These are phyloP conservation scores for Crossaster papposus DNA, from an alignment of 53 echinoderm and acorn worm genomes.

Conservation along the genomic window DNA sequence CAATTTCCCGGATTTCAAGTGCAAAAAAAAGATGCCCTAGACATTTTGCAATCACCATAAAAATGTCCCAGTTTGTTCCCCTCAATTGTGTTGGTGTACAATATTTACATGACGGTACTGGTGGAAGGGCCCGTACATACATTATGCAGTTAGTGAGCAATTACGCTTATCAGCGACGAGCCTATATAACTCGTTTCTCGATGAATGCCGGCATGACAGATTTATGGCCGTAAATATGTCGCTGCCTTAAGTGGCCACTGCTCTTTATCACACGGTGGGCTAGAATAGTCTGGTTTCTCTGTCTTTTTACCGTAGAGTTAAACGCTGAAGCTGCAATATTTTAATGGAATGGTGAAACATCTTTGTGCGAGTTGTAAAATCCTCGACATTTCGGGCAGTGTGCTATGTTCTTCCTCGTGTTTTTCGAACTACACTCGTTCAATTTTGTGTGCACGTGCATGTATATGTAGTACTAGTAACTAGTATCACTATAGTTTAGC, in stretches of 20 bases:
- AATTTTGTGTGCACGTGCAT: too few species aligned
- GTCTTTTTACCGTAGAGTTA: not conserved
- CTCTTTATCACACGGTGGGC: constrained; percentile 3
- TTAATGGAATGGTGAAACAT: too few species aligned
- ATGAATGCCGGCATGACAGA: constrained; percentile 49
- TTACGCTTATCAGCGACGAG: constrained; percentile 43
- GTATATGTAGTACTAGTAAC: too few species aligned
- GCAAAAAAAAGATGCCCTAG: not conserved
- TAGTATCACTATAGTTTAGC: too few species aligned
- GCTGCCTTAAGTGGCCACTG: constrained; percentile 31
- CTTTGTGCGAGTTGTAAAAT: too few species aligned
- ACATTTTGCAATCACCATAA: constrained; percentile 28
- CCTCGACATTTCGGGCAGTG: too few species aligned
- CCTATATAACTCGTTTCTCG: constrained; percentile 53
- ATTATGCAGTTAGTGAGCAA: constrained; percentile 52
- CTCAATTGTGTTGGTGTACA: constrained; percentile 6
- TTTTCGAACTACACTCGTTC: too few species aligned
- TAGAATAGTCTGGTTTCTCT: constrained; percentile 32
- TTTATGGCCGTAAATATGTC: constrained; percentile 64
- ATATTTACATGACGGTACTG: constrained; percentile 48
- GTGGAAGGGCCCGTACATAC: constrained; percentile 15
- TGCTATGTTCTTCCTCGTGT: too few species aligned
- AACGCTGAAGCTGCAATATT: not conserved
- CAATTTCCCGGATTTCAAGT: not conserved
- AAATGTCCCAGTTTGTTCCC: constrained; percentile 19